Base-by-base conservation (phyloP, 2,113 vertebrate genomes). In the Salminus brasiliensis region DNA sequence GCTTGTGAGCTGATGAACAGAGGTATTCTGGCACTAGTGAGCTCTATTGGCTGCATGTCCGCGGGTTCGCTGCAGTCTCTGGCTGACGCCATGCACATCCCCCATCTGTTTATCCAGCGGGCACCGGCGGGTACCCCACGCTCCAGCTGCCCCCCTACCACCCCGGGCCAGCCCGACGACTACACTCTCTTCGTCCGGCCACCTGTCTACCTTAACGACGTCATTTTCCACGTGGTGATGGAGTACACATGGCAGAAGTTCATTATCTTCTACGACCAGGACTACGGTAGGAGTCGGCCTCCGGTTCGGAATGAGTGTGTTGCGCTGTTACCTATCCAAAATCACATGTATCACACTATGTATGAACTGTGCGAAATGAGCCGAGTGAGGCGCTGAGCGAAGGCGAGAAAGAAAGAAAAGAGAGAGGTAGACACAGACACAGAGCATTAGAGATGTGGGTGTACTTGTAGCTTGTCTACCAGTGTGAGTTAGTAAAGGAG, bases 201-300 rank as follows among this genome's bases (percentile, higher is more conserved):
- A 1, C 96, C 95, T 2, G 95, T 99, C 87, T 98, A 98, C 89
- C 82, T 98, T 78, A 98, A 99, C 63, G 96, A 99, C 11, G 96
- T 99, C 88, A 97, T 99, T 89, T 86, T 99, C 79, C 94, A 95
- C 74, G 98, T 99, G 84, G 94, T 99, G 88, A 95, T 94, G 0
- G 97, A 99, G 86, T 99, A 98, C 57, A 95, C 96, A 88, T 99
- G 98, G 97, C 97, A 99, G 92, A 98, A 98, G 88, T 98, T 99
- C 89, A 96, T 99, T 78, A 94, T 99, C 87, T 99, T 99, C 92
- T 99, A 99, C 0, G 97, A 99, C 83, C 96, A 91, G 0, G 94
- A 98, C 81, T 99, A 97, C 2, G 98, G 97, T 99, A 91, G 95
- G 90, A 7, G 4, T 29, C 23, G 5, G 30, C 39, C 23, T 23